Evolutionary conservation across 2,113 vertebrate genomes (phyloP).

Genomic region (Psilopogon haemacephalus): DNA sequence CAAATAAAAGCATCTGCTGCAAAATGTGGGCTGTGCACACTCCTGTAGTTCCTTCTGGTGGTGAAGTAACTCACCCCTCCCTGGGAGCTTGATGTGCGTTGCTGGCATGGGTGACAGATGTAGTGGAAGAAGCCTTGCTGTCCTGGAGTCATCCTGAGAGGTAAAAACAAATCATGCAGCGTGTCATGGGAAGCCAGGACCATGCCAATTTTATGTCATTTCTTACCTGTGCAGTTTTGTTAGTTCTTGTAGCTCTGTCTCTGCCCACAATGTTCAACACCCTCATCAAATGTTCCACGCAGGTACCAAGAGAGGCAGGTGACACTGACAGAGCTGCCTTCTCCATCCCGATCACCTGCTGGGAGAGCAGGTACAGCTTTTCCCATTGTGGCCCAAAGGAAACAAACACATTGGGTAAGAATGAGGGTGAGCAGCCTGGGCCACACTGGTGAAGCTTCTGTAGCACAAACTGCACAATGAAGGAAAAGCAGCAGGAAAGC

Average conservation of each 20-base stretch:
- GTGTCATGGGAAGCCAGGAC: constrained; percentile 46
- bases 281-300: constrained; percentile 1
- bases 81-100: background rate
- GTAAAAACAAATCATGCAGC: constrained; percentile 17
- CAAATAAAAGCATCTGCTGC: background rate
- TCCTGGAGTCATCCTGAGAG: background rate
- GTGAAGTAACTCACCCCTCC: background rate
- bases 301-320: background rate
- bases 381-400: background rate
- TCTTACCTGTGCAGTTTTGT: constrained; percentile 53
- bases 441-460: background rate
- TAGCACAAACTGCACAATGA: constrained; percentile 68
- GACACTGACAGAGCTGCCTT: background rate
- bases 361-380: background rate
- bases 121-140: constrained; percentile 6
- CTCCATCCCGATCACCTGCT: background rate
- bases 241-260: constrained; percentile 30
- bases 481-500: constrained; percentile 67
- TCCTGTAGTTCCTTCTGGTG: background rate
- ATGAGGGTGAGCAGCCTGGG: constrained; percentile 35
- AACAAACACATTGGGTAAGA: background rate
- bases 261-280: constrained; percentile 5
- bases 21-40: background rate
- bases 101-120: background rate
- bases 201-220: background rate